Percentiles rank a stretch among this genome's conserved stretches.
phyloP scores from a whole-genome alignment of 2,113 vertebrate genomes.

The Pontoporia blainvillei region DNA sequence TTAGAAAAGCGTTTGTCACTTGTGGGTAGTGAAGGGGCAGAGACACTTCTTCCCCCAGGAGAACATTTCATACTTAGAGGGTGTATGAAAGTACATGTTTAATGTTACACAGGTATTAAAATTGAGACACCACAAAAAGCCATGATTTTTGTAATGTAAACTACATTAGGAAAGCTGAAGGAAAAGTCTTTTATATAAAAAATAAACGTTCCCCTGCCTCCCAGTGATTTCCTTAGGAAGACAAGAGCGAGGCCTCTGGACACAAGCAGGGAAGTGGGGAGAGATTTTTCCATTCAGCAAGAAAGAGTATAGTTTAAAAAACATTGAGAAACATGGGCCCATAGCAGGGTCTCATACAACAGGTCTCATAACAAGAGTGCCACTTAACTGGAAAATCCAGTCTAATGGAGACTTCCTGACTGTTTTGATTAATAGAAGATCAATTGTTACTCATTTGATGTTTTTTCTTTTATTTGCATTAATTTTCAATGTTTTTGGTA shows the following conservation, averaged over 20 bases:
- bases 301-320: not conserved
- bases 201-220: not conserved
- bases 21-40: not conserved
- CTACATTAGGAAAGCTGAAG: not conserved
- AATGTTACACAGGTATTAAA: slow-evolving; percentile 7
- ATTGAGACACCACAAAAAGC: not conserved
- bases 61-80: not conserved
- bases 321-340: not conserved
- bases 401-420: not conserved
- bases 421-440: not conserved
- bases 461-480: not conserved
- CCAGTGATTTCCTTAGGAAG: not conserved
- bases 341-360: not conserved
- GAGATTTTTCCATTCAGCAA: not conserved
- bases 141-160: not conserved
- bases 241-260: not conserved
- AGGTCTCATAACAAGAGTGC: too few relatives aligned
- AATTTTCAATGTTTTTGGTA: not conserved
- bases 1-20: not conserved
- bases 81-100: not conserved
- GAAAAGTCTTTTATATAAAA: not conserved
- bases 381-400: not conserved
- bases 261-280: not conserved
- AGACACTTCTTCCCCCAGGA: not conserved
- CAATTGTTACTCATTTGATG: not conserved